phyloP scores from a whole-genome alignment of 23 tunicate genomes.

The Phallusia fumigata region DNA sequence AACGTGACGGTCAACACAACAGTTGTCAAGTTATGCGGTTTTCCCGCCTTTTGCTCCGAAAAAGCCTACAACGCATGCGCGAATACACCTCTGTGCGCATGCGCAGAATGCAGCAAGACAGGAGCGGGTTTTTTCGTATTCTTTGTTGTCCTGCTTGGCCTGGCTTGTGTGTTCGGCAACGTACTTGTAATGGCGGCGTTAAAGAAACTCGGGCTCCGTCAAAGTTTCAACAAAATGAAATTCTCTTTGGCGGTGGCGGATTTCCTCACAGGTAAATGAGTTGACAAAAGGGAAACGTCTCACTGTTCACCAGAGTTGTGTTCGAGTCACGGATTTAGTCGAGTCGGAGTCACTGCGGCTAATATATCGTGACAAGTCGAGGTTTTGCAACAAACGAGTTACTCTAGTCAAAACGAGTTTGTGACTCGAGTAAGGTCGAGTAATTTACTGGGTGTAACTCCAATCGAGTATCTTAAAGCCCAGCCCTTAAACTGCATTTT shows the following conservation, averaged over 20 bases:
- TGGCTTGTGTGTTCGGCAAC: conserved; percentile 4
- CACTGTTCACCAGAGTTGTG: too few relatives aligned
- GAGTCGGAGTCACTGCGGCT: too few relatives aligned
- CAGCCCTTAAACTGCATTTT: too few relatives aligned
- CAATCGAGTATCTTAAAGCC: too few relatives aligned
- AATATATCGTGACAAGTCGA: too few relatives aligned
- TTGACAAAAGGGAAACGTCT: too few relatives aligned
- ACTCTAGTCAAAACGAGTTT: too few relatives aligned
- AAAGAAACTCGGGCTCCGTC: neutral
- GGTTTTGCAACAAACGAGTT: too few relatives aligned
- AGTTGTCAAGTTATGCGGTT: neutral
- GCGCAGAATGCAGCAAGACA: conserved; percentile 8
- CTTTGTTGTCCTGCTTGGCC: neutral
- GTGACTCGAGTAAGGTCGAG: too few relatives aligned
- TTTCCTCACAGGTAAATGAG: neutral
- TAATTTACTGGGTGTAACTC: too few relatives aligned
- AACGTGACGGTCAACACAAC: neutral
- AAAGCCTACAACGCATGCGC: neutral
- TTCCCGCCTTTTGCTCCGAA: neutral
- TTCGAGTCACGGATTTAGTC: too few relatives aligned
- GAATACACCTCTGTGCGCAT: neutral
- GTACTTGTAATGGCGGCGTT: conserved; percentile 7
- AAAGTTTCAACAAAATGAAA: neutral
- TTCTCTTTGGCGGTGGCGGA: conserved; percentile 1
- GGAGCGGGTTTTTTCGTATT: neutral